Base-by-base conservation (phyloP, 2,113 vertebrate species). In the Podilymbus podiceps region DNA sequence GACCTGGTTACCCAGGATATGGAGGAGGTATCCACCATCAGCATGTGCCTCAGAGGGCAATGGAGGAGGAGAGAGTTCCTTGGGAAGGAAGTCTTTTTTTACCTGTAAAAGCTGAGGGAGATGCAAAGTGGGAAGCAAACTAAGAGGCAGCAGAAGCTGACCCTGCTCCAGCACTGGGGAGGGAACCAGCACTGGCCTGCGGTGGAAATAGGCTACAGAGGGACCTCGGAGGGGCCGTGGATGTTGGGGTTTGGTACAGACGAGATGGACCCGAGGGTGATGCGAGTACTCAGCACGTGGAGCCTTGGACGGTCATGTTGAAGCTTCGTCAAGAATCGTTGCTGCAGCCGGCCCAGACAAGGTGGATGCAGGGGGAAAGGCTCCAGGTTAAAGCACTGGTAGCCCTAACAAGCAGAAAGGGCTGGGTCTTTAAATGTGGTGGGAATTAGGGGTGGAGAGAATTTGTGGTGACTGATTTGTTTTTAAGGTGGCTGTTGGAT, bases 231-330 rank as follows among this genome's bases (percentile, higher is more conserved):
- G 55, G 63, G 64, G 44, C 62, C 8, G 15, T 44, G 72, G 38
- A 13, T 3, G 0, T 19, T 58, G 44, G n/a, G 20, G 24, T 88
- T 62, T 46, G 46, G 18, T 7, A 27, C 31, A 50, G 62, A 83
- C 14, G 8, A 19, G n/a, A 5, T 9, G 31, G n/a, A 69, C 14
- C 23, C 0, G 0, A 55, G 53, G 55, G 15, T 17, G 15, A 78
- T 49, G 8, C 0, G 0, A 13, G 17, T 40, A 16, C 19, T 38
- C 0, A 0, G n/a, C 40, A 31, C 40, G 21, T 8, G 30, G 60
- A 59, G 31, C 46, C 62, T 40, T 11, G 67, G 44, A 11, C 6
- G 17, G 55, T 28, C 9, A 2, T 31, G 18, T 38, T 28, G 66
- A 35, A 56, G 52, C 42, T 21, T 15, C 40, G 42, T 23, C 50